Evolutionary conservation across 2,888 invertebrate genomes (phyloP), one percentile per base, ranked within the genome.

Genomic region (Ligdia adustata): DNA sequence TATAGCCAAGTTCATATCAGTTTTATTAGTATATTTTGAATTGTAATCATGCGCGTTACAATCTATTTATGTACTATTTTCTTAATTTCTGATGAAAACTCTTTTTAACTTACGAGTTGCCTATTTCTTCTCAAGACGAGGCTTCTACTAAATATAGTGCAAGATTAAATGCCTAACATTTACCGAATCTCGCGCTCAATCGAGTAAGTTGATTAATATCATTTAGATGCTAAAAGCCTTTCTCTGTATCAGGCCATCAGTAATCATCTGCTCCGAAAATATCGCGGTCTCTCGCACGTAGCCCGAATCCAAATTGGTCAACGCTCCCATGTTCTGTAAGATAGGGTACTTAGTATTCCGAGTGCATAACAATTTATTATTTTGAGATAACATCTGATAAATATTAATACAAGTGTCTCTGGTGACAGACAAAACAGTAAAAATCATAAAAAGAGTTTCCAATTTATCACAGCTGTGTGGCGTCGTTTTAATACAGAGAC

Each of bases 191-290:
- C 12, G 29, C 7, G 28, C 11, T 28, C 9, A 24, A 37, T 37
- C 3, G 45, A 13, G 29, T 9, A 33, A 22, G 6, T 9, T 31
- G 26, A 50, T 51, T 22, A 39, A 45, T 46, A 47, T 35, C 18
- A 47, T 45, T 53, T 18, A 6, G 31, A 33, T 45, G 37, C 31
- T 55, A 45, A 57, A 50, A 55, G 50, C 50, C 47, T 55, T 57
- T 55, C 52, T 34, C 20, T 44, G 47, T 52, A 39, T 43, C 37
- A 29, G 27, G n/a, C 26, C 22, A 6, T 34, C 32, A 20, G 26
- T 20, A 24, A 16, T 18, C 24, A 35, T 28, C 22, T 14, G 26
- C 15, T 33, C 22, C 32, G 20, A 39, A 20, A 39, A 39, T 37
- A 29, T 9, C 9, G 13, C 20, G 14, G 9, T 6, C 7, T n/a